Base-by-base conservation (phyloP, 2,797 vertebrate genomes). In the Malacoraja senta region DNA sequence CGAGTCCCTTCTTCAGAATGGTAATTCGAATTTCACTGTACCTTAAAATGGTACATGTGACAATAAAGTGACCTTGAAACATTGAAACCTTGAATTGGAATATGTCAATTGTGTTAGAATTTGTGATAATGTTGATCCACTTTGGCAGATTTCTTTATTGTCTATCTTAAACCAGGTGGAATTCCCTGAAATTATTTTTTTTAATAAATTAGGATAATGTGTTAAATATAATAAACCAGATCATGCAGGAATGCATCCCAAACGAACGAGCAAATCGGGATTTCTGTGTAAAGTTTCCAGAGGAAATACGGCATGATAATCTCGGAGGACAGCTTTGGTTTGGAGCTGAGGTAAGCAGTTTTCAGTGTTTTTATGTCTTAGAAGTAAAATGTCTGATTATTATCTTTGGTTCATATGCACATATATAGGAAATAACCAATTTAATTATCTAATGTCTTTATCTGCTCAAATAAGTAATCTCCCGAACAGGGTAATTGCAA, bases 261-360 rank as follows among this genome's bases (percentile, higher is more conserved):
- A 96, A 97, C 6, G 97, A 99, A 94, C 97, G 99, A 58, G 98
- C 99, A 95, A 98, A 99, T 94, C 95, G 99, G 94, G 99, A 99
- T 96, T 99, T 99, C 93, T 98, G 97, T 83, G 99, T 99, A 58
- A 99, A 99, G 96, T 99, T 99, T 96, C 99, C 99, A 0, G 99
- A 99, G 95, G 99, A 99, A 96, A 98, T 99, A 95, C 98, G 98
- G n/a, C 99, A 99, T 93, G 99, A 99, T 97, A 99, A 98, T 97
- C 96, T 99, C 94, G 99, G 98, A 0, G 99, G 99, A 94, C 99
- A 99, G 96, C 97, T 99, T 94, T 99, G 99, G 99, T 99, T 99
- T 94, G 98, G 99, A 72, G 98, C 99, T 2, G 99, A 99, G 98
- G 99, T 99, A 96, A 94, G 21, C 19, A 3, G 80, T 29, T 19